phyloP scores from a whole-genome alignment of 2,888 invertebrate species.

The Catocala fraxini region DNA sequence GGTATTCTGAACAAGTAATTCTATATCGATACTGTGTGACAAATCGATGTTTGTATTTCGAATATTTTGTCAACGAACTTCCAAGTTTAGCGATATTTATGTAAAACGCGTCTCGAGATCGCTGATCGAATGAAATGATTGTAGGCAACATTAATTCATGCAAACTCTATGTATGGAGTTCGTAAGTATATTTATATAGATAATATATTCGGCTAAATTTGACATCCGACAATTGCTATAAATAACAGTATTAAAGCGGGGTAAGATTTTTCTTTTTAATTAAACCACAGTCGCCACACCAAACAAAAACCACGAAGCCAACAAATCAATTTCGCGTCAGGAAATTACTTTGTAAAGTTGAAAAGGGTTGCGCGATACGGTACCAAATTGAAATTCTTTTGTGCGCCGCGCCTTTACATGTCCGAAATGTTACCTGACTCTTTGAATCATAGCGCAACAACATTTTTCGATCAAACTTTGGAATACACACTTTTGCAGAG shows the following conservation, averaged over 20 bases:
- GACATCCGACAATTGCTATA: slow-evolving; percentile 33
- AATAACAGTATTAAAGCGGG: slow-evolving; percentile 23
- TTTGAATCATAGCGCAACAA: slow-evolving; percentile 70
- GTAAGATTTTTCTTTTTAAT: slow-evolving; percentile 69
- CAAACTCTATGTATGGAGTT: neutral
- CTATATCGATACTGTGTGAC: slow-evolving; percentile 59
- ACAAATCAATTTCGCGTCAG: slow-evolving; percentile 85
- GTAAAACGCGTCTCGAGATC: slow-evolving; percentile 32
- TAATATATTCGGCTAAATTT: slow-evolving; percentile 24
- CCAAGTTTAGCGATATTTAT: slow-evolving; percentile 43
- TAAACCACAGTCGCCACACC: slow-evolving; percentile 75
- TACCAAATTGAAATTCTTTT: slow-evolving; percentile 87
- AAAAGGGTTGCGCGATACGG: slow-evolving; percentile 82
- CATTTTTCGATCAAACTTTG: slow-evolving; percentile 71
- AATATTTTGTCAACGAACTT: slow-evolving; percentile 42
- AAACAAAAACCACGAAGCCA: slow-evolving; percentile 80
- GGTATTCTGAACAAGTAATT: slow-evolving; percentile 64
- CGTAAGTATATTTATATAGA: neutral
- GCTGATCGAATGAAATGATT: slow-evolving; percentile 25
- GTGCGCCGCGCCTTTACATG: slow-evolving; percentile 79
- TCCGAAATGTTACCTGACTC: slow-evolving; percentile 79
- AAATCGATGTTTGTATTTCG: slow-evolving; percentile 48
- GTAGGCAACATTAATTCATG: slow-evolving; percentile 20
- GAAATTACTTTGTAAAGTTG: slow-evolving; percentile 85
- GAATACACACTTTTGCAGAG: slow-evolving; percentile 49